phyloP scores from a whole-genome alignment of 2,797 vertebrate species.

The Alcedo quadribrachys region DNA sequence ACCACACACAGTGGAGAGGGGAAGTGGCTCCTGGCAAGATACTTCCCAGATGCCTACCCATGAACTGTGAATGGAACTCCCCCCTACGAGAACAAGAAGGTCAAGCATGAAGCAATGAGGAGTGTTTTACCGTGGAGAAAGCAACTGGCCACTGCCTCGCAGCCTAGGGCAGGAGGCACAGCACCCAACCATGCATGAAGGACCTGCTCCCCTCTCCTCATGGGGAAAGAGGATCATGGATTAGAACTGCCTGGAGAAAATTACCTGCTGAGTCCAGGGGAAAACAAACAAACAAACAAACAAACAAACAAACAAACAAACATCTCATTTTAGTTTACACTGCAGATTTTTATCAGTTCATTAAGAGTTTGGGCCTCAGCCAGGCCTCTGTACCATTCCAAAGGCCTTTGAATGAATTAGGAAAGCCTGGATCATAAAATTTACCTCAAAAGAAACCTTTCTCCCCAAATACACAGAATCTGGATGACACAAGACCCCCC shows the following conservation, averaged over 20 bases:
- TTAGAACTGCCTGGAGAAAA: neutral
- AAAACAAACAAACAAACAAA: neutral
- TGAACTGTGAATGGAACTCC: neutral
- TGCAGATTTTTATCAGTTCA: neutral
- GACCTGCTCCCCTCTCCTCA: neutral
- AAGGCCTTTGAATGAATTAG: neutral
- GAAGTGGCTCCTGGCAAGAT: conserved; percentile 1
- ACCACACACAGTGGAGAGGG: neutral
- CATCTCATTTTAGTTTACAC: neutral
- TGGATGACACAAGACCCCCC: neutral
- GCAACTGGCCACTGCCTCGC: neutral
- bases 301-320: too few relatives aligned
- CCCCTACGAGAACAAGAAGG: neutral
- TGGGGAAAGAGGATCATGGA: neutral
- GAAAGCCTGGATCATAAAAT: neutral
- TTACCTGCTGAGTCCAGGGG: neutral
- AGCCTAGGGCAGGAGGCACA: neutral
- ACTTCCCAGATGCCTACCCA: neutral
- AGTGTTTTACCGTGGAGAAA: neutral
- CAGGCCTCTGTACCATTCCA: neutral
- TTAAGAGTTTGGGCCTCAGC: neutral
- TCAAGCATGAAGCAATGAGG: neutral
- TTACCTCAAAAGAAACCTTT: neutral
- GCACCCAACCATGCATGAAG: neutral
- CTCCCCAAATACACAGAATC: neutral